Percentiles rank a stretch among this genome's conserved stretches.
Conservation (phyloP, 2,113 vertebrate genomes). For the Amblyopsis rosae region DNA sequence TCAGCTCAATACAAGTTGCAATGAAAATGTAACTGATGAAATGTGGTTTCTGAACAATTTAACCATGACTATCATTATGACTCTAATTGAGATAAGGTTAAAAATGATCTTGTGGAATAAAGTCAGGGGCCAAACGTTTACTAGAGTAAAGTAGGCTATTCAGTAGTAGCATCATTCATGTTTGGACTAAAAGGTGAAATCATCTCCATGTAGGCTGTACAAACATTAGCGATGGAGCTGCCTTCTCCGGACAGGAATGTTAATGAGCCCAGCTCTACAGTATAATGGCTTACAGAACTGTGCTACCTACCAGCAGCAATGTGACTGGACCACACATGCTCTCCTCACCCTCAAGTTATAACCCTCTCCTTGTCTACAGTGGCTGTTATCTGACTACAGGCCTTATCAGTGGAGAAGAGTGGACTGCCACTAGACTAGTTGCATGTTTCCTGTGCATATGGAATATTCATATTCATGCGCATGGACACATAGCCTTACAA, state of each 20-base stretch:
- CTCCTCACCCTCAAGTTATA: background rate
- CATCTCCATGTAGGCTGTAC: constrained; percentile 37
- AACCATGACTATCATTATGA: background rate
- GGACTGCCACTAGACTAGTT: no score
- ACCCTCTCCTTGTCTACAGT: no score
- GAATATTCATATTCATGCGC: background rate
- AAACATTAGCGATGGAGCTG: constrained; percentile 54
- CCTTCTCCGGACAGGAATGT: constrained; percentile 73
- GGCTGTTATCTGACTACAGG: no score
- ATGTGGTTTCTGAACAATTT: background rate
- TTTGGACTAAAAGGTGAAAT: constrained; percentile 16
- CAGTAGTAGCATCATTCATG: constrained; percentile 2
- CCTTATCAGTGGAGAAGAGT: no score
- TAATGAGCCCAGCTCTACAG: constrained; percentile 63
- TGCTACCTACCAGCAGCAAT: constrained; percentile 16
- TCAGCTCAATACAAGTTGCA: no score
- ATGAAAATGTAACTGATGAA: no score
- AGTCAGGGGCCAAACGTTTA: background rate
- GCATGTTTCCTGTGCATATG: no score
- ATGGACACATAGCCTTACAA: constrained; percentile 30
- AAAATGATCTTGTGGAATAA: no score
- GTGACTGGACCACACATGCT: constrained; percentile 34
- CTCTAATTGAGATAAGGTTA: background rate
- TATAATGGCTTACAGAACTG: constrained; percentile 68
- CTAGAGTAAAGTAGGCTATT: no score